Evolutionary conservation across 2,797 vertebrate genomes (phyloP), one percentile per base, ranked within the genome.

Genomic region (Selene dorsalis): DNA sequence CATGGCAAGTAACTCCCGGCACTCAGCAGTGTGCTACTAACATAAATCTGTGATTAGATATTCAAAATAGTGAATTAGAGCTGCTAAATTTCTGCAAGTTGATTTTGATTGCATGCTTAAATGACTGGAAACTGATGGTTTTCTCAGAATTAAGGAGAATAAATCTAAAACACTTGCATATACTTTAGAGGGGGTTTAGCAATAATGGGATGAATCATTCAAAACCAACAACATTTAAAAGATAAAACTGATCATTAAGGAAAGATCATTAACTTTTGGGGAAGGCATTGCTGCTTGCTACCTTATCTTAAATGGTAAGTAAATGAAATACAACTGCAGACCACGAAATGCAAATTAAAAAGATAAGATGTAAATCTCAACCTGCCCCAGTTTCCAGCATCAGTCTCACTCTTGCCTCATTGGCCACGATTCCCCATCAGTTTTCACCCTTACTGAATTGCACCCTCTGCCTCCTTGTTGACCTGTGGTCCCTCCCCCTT

Each of bases 391-490:
- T 83, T 82, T 80, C 43, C 22, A 73, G 58, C 65, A 55, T 60
- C 14, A 69, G 47, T 73, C 35, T 82, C 43, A 22, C 24, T 75
- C 63, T 74, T 6, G 17, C 47, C 68, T 72, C 68, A 64, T 62
- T 88, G 52, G 55, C 58, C 45, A 7, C 71, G 61, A 73, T 64
- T 84, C 55, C 41, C 26, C 53, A 76, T 64, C 61, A 60, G 68
- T 77, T 72, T 77, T 32, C 68, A 63, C 59, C 50, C 47, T 63
- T 60, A 50, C 72, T 77, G 75, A 80, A 81, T 81, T 82, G 79
- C 65, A 71, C 52, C 69, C 84, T 79, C 70, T 84, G 63, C 61
- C 60, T 81, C 62, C 56, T 77, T 64, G 22, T 77, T 80, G 77
- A 81, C 73, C 74, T 75, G n/a, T 63, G 24, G 11, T 16, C 62